phyloP scores from a whole-genome alignment of 2,888 invertebrate genomes.

The Cylloceria caligata region DNA sequence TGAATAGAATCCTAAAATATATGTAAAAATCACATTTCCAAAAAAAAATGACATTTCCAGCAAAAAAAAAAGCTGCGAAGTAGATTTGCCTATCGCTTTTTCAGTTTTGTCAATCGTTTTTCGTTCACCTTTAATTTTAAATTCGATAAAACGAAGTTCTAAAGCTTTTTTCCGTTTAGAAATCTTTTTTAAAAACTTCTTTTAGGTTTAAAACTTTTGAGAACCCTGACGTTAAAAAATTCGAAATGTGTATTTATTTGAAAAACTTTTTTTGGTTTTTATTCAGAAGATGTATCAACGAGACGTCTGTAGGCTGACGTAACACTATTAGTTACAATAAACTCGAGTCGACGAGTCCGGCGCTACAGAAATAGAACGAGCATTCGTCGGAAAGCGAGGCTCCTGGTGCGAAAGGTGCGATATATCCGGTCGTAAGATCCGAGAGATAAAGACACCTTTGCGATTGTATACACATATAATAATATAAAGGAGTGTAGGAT shows the following conservation, averaged over 20 bases:
- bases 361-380: conserved; percentile 19
- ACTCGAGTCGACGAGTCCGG: conserved; percentile 16
- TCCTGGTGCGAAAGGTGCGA: conserved; percentile 73
- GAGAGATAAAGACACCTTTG: conserved; percentile 66
- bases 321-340: neutral
- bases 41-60: neutral
- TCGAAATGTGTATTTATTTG: no score
- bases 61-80: no score
- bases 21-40: neutral
- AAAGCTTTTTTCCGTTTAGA: no score
- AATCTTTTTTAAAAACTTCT: no score
- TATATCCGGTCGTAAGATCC: conserved; percentile 73
- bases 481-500: conserved; percentile 13
- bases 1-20: no score
- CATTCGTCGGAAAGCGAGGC: conserved; percentile 23
- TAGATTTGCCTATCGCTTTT: no score
- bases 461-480: conserved; percentile 38
- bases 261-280: no score
- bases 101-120: no score
- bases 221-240: no score
- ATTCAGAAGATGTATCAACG: neutral
- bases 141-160: no score
- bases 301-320: neutral
- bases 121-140: no score
- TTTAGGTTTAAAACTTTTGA: no score